Base-by-base conservation (phyloP, 2,113 vertebrate genomes). In the Syngnathus typhle region DNA sequence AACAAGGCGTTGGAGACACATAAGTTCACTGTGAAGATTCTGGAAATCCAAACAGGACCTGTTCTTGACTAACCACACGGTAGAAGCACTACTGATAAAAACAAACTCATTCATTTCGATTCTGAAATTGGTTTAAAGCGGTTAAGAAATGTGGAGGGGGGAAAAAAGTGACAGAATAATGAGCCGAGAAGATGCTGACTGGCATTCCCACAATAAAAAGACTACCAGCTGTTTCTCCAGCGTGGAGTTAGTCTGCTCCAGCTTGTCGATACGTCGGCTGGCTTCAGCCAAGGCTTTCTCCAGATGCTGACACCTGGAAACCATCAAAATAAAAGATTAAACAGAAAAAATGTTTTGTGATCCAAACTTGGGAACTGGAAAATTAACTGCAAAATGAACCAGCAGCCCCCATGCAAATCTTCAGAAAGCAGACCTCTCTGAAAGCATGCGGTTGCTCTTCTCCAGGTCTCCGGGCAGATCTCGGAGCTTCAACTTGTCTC, bases 161-260 rank as follows among this genome's bases (percentile, higher is more conserved):
- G 1, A 32, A 32, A 32, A 32, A 32, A 32, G 55, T 27, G 55
- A 58, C 23, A 43, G 1, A 39, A 68, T 44, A 19, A 47, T 19
- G 47, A 21, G 7, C n/a, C 3, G 0, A 37, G 39, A 69, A 15
- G 62, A 3, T 32, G 27, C 27, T 32, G 27, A 32, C 27, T 32
- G 27, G 27, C 27, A 32, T 32, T 32, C 27, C 27, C 27, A 32
- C 27, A 32, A 32, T 32, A 32, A 23, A 46, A 7, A 15, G 38
- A 15, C 4, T 51, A 98, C 97, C 90, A 95, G 89, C 86, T 96
- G 93, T 75, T 89, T 90, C 87, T 95, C 94, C 71, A 98, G 87
- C 38, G 86, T 71, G 55, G 83, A 84, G 78, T 98, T 99, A 74
- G 91, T 92, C 74, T 88, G 93, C 83, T 98, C 95, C 54, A 98